Evolutionary conservation across 1,140 invertebrate species (phyloP).

Genomic region (Cydia amplana): DNA sequence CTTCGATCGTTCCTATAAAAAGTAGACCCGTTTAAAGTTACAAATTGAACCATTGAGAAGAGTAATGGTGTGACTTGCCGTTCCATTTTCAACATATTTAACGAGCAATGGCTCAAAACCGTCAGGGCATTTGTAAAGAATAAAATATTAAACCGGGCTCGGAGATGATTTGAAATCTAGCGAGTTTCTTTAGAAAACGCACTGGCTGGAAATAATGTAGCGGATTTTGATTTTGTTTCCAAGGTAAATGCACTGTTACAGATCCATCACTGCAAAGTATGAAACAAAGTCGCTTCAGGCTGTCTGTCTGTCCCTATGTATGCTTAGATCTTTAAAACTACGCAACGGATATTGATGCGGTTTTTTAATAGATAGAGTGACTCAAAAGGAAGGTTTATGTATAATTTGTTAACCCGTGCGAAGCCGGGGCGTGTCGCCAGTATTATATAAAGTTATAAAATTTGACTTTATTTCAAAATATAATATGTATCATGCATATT

Average conservation of each 20-base stretch:
- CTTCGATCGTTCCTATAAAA: constrained; percentile 28
- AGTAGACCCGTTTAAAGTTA: constrained; percentile 20
- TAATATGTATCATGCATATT: too few relatives aligned
- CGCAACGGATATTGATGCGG: too few relatives aligned
- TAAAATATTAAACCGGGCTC: constrained; percentile 53
- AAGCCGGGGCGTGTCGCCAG: too few relatives aligned
- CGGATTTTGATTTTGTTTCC: neutral
- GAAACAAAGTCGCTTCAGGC: too few relatives aligned
- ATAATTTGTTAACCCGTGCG: too few relatives aligned
- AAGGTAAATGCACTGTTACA: neutral
- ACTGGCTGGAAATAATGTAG: constrained; percentile 1
- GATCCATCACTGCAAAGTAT: too few relatives aligned
- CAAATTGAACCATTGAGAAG: constrained; percentile 37
- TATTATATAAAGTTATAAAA: too few relatives aligned
- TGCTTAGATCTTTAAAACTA: too few relatives aligned
- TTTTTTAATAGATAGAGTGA: too few relatives aligned
- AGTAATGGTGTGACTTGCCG: constrained; percentile 49
- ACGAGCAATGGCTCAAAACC: constrained; percentile 49
- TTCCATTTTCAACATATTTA: constrained; percentile 49
- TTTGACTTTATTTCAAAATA: too few relatives aligned
- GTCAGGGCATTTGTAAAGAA: constrained; percentile 57
- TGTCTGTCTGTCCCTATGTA: too few relatives aligned
- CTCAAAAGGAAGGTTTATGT: too few relatives aligned
- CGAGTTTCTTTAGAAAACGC: neutral
- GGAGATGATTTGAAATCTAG: neutral